These are phyloP conservation scores for Chironomus tepperi DNA, from an alignment of 1,140 invertebrate genomes.

Conservation along the genomic window DNA sequence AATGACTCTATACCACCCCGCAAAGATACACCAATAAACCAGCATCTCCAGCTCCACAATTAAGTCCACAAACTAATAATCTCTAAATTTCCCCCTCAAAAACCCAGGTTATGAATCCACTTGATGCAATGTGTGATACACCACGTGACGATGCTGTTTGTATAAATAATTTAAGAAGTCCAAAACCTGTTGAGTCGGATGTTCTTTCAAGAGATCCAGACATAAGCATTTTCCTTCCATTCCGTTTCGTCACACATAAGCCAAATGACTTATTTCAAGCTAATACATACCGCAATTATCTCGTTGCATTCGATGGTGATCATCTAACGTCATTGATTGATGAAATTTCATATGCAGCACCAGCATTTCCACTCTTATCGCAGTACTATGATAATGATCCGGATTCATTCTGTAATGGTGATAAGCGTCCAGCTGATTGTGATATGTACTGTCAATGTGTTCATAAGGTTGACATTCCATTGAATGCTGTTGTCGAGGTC, in stretches of 20 bases:
- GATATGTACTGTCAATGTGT: conserved; percentile 71
- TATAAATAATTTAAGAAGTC: conserved; percentile 61
- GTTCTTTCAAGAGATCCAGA: conserved; percentile 59
- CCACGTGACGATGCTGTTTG: conserved; percentile 58
- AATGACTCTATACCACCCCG: too few species aligned
- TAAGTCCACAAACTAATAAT: too few species aligned
- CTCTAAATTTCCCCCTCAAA: neutral
- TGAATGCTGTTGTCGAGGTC: conserved; percentile 71
- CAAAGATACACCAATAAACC: too few species aligned
- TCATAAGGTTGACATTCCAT: conserved; percentile 67
- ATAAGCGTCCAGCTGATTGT: conserved; percentile 61
- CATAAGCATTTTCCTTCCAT: conserved; percentile 68
- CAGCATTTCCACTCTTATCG: conserved; percentile 63
- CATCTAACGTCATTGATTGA: conserved; percentile 68
- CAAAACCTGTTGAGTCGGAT: conserved; percentile 51
- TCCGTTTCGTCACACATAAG: conserved; percentile 62
- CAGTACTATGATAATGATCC: conserved; percentile 70
- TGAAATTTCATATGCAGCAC: conserved; percentile 66
- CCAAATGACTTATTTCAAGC: conserved; percentile 62
- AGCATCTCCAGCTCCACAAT: too few species aligned
- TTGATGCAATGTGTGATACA: conserved; percentile 60
- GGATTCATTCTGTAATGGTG: conserved; percentile 66
- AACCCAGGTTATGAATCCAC: conserved; percentile 61
- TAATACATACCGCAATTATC: conserved; percentile 57
- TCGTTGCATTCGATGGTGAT: conserved; percentile 62